These are phyloP conservation scores for Cygnus olor DNA, from an alignment of 2,797 vertebrate species.

Conservation along the genomic window DNA sequence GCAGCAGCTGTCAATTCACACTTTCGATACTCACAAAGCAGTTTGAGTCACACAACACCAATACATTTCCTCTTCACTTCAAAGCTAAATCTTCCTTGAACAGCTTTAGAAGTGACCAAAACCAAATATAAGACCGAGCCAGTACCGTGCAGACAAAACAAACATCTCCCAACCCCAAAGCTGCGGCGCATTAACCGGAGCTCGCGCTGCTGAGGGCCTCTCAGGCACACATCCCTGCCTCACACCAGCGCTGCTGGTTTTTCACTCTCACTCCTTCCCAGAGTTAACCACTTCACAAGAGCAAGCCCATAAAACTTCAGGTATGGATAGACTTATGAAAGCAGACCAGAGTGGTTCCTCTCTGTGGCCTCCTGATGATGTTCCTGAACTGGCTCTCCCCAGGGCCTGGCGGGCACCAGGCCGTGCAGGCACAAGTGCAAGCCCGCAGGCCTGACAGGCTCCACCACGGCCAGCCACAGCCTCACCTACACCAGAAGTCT, in stretches of 20 bases:
- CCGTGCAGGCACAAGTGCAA: accelerated
- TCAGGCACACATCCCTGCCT: background rate
- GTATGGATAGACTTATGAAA: background rate
- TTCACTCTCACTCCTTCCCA: background rate
- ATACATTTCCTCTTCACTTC: background rate
- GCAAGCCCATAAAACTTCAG: background rate
- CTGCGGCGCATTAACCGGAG: background rate
- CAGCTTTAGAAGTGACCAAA: background rate
- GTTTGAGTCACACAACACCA: background rate
- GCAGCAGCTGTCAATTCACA: background rate
- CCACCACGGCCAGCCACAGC: background rate
- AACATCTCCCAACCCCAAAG: background rate
- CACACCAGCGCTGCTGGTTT: background rate
- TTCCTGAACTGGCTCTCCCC: background rate
- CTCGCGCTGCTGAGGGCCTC: background rate
- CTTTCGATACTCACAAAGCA: background rate
- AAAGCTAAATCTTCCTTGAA: background rate
- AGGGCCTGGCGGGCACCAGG: background rate
- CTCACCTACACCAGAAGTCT: background rate
- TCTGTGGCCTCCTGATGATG: background rate
- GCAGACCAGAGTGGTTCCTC: background rate
- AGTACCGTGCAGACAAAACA: background rate
- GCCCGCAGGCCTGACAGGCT: background rate
- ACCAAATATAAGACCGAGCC: background rate
- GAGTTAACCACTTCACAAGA: background rate